Conservation (phyloP, 2,113 vertebrate genomes). For the Microtus pennsylvanicus region DNA sequence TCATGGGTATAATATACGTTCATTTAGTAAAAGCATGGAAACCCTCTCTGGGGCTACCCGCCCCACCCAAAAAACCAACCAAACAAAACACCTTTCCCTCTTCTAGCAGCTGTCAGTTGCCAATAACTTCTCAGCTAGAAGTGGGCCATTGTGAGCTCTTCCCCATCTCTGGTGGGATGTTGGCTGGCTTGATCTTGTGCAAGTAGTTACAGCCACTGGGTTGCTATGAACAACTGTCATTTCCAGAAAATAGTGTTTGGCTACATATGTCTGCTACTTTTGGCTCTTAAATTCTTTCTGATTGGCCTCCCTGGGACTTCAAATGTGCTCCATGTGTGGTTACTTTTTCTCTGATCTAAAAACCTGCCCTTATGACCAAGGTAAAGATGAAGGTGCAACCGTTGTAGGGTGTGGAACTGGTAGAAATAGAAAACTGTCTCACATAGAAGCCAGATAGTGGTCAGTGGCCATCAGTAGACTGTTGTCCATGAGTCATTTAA, state of each 20-base stretch:
- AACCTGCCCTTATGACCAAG: conserved; percentile 88
- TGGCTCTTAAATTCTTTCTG: not conserved
- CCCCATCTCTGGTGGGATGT: not conserved
- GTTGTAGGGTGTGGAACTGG: conserved; percentile 88
- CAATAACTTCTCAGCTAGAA: not conserved
- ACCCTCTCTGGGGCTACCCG: not conserved
- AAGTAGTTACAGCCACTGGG: not conserved
- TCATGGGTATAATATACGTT: not conserved
- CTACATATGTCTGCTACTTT: not conserved
- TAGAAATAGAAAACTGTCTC: conserved; percentile 95
- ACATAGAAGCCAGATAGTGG: conserved; percentile 95
- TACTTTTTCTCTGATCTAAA: rapidly evolving
- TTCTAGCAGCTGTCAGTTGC: not conserved
- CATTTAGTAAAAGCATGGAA: not conserved
- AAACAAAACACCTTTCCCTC: not conserved
- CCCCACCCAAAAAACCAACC: not conserved
- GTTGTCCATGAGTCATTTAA: conserved; percentile 95
- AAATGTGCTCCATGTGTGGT: rapidly evolving
- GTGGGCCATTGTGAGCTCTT: not conserved
- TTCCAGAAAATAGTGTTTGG: not conserved
- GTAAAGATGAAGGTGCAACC: conserved; percentile 94
- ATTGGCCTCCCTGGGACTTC: rapidly evolving
- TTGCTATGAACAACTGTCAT: not conserved
- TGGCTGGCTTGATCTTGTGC: not conserved
- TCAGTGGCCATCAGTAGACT: conserved; percentile 96